Evolutionary conservation across 2,797 vertebrate genomes (phyloP).

Genomic region (Argentina silus): DNA sequence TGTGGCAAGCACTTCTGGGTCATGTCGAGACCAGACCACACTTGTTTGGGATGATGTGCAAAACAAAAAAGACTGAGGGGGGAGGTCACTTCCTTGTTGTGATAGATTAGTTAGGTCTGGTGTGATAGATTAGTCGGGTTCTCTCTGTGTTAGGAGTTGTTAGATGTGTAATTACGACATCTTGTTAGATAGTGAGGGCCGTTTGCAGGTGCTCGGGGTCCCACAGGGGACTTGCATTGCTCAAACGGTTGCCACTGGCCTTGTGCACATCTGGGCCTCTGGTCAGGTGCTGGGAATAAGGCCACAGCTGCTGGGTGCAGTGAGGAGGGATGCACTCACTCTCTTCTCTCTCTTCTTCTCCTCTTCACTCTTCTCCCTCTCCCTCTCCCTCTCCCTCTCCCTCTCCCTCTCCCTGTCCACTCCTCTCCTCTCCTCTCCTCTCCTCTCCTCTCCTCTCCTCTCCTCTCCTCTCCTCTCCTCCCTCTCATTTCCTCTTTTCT

Average conservation of each 20-base stretch:
- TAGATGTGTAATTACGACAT: constrained; percentile 70
- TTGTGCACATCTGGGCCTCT: constrained; percentile 73
- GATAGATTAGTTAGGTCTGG: constrained; percentile 38
- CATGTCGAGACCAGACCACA: constrained; percentile 34
- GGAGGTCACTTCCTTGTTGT: constrained; percentile 52
- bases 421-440: too few species aligned
- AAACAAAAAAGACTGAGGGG: constrained; percentile 59
- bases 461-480: too few species aligned
- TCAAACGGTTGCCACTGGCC: constrained; percentile 72
- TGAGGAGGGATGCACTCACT: background rate
- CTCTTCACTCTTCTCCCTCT: constrained; percentile 33
- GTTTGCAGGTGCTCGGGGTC: constrained; percentile 74
- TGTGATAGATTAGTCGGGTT: constrained; percentile 63
- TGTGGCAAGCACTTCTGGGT: constrained; percentile 19
- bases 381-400: constrained; percentile 9
- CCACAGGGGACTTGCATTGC: constrained; percentile 70
- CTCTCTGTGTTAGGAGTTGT: constrained; percentile 67
- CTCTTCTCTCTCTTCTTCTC: background rate
- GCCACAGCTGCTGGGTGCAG: constrained; percentile 74
- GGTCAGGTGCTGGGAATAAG: constrained; percentile 78
- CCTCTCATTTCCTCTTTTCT: too few species aligned
- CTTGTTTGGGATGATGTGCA: constrained; percentile 57
- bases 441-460: too few species aligned
- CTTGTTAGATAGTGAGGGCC: constrained; percentile 61
- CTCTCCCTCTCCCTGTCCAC: constrained; percentile 29